These are phyloP conservation scores for Mesembrinibis cayennensis DNA, from an alignment of 2,113 vertebrate genomes.

Conservation along the genomic window DNA sequence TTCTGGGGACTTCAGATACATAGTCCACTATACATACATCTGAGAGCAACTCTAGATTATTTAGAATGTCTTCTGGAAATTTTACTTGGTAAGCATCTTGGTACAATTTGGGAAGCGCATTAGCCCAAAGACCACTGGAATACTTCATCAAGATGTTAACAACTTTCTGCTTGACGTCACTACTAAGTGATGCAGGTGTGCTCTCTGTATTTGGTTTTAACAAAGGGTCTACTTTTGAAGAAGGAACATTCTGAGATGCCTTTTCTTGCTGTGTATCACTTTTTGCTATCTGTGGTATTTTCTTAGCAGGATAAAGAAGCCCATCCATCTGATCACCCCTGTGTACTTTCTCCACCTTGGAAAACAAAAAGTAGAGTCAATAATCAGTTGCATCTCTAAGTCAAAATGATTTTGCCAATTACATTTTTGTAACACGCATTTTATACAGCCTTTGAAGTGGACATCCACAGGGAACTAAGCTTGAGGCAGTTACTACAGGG, in stretches of 20 bases:
- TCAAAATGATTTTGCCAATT: not conserved
- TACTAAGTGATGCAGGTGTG: not conserved
- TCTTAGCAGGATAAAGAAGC: conserved; percentile 83
- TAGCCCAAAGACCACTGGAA: conserved; percentile 86
- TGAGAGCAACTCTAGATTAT: conserved; percentile 79
- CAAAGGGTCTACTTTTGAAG: conserved; percentile 37
- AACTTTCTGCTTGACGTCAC: conserved; percentile 79
- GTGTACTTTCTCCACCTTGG: conserved; percentile 80
- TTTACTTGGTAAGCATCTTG: conserved; percentile 82
- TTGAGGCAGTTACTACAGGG: not conserved
- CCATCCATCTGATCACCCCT: conserved; percentile 67
- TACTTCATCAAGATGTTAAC: conserved; percentile 83
- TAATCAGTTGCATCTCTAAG: not conserved
- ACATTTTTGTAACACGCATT: not conserved
- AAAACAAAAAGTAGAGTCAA: conserved; percentile 46
- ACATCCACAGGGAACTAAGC: not conserved
- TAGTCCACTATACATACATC: conserved; percentile 86
- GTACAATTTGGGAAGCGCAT: conserved; percentile 87
- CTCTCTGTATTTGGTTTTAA: conserved; percentile 13
- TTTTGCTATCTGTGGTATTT: conserved; percentile 18
- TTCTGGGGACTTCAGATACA: conserved; percentile 77
- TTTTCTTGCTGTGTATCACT: conserved; percentile 46
- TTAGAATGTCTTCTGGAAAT: conserved; percentile 81
- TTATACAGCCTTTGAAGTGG: not conserved
- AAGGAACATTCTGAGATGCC: conserved; percentile 1